Evolutionary conservation across 1,140 invertebrate species (phyloP).

Genomic region (Amphibalanus amphitrite): DNA sequence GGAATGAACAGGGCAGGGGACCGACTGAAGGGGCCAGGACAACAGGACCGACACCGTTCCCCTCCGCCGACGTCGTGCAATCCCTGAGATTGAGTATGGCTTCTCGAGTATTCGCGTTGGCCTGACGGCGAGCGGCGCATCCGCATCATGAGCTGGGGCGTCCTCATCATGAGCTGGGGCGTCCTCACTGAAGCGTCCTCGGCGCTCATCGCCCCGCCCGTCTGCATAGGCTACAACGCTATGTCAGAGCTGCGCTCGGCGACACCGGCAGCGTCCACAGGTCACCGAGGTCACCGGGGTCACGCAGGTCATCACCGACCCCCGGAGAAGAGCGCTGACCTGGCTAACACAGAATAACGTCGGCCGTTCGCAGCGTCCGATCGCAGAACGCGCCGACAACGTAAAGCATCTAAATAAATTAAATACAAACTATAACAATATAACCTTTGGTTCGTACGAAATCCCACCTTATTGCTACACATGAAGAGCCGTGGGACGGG

Average conservation of each 20-base stretch:
- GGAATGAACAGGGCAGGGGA: no score
- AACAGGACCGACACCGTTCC: no score
- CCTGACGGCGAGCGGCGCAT: no score
- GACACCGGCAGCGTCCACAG: neutral
- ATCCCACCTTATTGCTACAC: constrained; percentile 1
- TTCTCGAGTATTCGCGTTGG: neutral
- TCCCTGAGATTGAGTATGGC: constrained; percentile 1
- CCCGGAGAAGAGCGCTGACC: no score
- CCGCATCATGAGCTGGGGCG: neutral
- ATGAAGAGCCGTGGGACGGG: neutral
- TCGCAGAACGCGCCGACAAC: neutral
- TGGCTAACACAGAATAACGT: neutral
- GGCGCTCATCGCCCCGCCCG: no score
- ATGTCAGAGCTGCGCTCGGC: neutral
- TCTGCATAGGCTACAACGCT: neutral
- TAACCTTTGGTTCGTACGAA: constrained; percentile 1
- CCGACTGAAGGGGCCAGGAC: no score
- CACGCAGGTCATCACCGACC: no score
- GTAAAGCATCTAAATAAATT: constrained; percentile 2
- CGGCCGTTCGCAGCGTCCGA: no score
- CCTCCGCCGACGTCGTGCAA: neutral
- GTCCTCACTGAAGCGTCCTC: no score
- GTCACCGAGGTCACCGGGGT: no score
- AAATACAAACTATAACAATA: constrained; percentile 1
- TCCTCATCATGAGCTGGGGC: neutral